Percentiles rank a stretch among this genome's conserved stretches.
Conservation (phyloP, 2,888 invertebrate genomes). For the Drosophila mimica region DNA sequence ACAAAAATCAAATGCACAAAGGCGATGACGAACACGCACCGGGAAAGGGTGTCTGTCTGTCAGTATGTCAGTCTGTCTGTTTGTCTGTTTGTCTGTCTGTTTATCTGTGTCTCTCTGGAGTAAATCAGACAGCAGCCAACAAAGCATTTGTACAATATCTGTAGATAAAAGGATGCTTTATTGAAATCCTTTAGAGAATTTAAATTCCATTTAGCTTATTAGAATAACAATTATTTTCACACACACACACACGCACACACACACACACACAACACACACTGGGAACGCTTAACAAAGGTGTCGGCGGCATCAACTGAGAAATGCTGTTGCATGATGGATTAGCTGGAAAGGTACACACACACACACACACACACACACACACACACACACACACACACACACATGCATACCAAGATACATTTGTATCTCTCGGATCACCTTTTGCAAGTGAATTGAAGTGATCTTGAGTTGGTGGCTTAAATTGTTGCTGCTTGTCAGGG, state of each 20-base stretch:
- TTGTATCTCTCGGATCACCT: slow-evolving; percentile 7
- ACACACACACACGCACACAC: not conserved
- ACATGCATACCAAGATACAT: not conserved
- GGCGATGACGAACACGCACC: slow-evolving; percentile 5
- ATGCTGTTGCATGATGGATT: slow-evolving; percentile 24
- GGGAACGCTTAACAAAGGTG: slow-evolving; percentile 1
- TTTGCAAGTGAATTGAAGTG: slow-evolving; percentile 25
- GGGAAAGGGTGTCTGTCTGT: not conserved
- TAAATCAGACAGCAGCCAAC: not conserved
- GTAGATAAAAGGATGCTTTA: slow-evolving; percentile 12
- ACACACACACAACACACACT: not conserved
- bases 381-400: not conserved
- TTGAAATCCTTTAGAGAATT: slow-evolving; percentile 8
- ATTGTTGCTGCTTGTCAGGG: slow-evolving; percentile 32
- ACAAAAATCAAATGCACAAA: not conserved
- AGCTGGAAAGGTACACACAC: slow-evolving; percentile 6
- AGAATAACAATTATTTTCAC: slow-evolving; percentile 11
- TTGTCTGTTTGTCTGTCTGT: not conserved
- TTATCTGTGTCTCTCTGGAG: not conserved
- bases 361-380: not conserved
- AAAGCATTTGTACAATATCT: not conserved
- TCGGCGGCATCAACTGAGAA: slow-evolving; percentile 3
- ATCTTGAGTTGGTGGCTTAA: slow-evolving; percentile 29
- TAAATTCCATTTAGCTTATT: not conserved
- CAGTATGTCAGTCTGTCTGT: not conserved